phyloP scores from a whole-genome alignment of 2,888 invertebrate genomes.

The Folsomia candida region DNA sequence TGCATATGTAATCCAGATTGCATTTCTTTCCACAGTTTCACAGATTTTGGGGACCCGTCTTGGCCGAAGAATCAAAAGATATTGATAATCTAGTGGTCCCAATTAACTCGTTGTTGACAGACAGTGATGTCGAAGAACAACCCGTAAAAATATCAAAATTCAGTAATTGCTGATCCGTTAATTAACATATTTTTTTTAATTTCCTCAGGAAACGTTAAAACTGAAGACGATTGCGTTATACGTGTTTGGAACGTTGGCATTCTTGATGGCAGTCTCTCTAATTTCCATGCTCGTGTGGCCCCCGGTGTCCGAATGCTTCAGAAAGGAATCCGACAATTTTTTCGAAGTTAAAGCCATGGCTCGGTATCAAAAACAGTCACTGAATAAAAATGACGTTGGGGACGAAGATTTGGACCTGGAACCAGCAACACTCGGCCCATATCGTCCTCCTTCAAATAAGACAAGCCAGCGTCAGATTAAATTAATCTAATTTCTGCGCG shows the following conservation, averaged over 20 bases:
- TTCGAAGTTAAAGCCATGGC: not conserved
- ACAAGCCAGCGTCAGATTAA: too few species aligned
- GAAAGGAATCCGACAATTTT: not conserved
- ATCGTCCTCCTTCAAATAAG: not conserved
- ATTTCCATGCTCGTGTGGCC: not conserved
- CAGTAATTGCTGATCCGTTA: not conserved
- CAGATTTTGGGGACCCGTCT: not conserved
- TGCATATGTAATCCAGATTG: not conserved
- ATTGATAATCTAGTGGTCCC: not conserved
- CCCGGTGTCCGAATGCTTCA: not conserved
- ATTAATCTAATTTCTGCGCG: too few species aligned
- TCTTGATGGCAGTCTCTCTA: not conserved
- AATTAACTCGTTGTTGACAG: not conserved
- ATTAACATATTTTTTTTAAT: not conserved
- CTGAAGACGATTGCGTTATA: not conserved
- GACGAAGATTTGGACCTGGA: not conserved
- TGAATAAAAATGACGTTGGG: not conserved
- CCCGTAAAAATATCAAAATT: not conserved
- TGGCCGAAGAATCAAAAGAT: not conserved
- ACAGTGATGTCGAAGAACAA: not conserved
- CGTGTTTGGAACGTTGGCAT: not conserved
- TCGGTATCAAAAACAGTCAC: not conserved
- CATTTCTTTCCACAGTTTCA: constrained; percentile 1
- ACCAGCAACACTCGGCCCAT: not conserved
- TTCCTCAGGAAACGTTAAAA: not conserved